These are phyloP conservation scores for Helicolenus hilgendorfi DNA, from an alignment of 2,797 vertebrate species.

Conservation along the genomic window DNA sequence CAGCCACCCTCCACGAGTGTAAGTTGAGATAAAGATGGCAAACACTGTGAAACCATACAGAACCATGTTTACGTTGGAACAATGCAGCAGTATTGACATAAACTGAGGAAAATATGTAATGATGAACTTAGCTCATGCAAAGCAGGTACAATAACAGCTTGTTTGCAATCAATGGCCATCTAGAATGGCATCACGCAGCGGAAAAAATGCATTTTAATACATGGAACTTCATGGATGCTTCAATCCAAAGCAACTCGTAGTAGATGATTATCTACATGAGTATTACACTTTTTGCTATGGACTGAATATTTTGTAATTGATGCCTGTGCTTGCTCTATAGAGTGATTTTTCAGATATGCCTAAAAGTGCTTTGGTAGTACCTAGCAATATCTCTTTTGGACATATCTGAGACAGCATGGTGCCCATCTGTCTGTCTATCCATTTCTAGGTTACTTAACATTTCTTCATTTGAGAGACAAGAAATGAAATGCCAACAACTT, in stretches of 20 bases:
- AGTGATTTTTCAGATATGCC: neutral
- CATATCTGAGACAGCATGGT: constrained; percentile 11
- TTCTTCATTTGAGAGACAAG: neutral
- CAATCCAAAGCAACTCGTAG: constrained; percentile 1
- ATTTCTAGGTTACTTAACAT: too few species aligned
- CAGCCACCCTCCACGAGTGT: constrained; percentile 6
- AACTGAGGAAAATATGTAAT: constrained; percentile 42
- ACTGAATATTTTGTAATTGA: neutral
- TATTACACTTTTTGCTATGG: neutral
- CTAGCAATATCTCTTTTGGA: neutral
- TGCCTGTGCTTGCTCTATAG: neutral
- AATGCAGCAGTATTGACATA: constrained; percentile 8
- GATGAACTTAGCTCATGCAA: constrained; percentile 35
- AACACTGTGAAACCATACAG: constrained; percentile 36
- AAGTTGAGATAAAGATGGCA: constrained; percentile 56
- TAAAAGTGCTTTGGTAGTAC: neutral
- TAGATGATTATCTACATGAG: neutral
- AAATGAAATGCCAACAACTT: neutral
- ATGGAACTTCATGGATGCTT: constrained; percentile 3
- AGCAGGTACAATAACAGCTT: constrained; percentile 52
- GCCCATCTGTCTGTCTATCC: constrained; percentile 1
- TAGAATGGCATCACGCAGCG: neutral
- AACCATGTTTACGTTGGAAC: constrained; percentile 55
- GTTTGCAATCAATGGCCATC: constrained; percentile 62
- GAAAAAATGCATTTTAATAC: constrained; percentile 40